phyloP scores from a whole-genome alignment of 2,113 vertebrate genomes.

The Nycticebus coucang region DNA sequence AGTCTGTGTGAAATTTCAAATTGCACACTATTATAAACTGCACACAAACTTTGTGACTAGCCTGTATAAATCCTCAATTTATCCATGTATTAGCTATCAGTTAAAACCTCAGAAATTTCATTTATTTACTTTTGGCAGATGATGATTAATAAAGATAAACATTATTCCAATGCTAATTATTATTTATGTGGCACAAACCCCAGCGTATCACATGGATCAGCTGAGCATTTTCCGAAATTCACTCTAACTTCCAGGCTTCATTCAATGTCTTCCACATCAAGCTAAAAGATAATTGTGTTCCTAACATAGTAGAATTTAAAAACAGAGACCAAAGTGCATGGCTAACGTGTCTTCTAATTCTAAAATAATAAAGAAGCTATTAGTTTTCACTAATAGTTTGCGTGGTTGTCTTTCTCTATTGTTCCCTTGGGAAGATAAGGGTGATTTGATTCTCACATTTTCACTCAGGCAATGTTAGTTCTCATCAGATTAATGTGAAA shows the following conservation, averaged over 20 bases:
- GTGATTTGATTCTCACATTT: not conserved
- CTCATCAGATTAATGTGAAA: not conserved
- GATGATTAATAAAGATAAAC: conserved; percentile 15
- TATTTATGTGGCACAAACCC: not conserved
- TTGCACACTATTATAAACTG: too few species aligned
- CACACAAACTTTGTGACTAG: too few species aligned
- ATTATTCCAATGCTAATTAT: not conserved
- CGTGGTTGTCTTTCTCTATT: not conserved
- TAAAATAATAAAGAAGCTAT: not conserved
- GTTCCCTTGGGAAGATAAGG: not conserved
- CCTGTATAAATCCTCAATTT: not conserved
- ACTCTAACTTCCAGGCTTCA: not conserved
- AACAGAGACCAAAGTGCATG: not conserved
- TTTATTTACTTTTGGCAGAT: not conserved
- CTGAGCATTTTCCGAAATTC: not conserved
- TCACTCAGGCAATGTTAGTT: not conserved
- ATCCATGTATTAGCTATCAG: not conserved
- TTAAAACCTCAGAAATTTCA: not conserved
- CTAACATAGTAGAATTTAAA: not conserved
- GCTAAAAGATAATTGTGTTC: not conserved
- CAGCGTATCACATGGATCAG: not conserved
- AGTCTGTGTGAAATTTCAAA: too few species aligned
- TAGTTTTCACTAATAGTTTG: not conserved
- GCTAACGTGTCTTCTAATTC: not conserved
- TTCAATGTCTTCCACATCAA: not conserved